Conservation (phyloP, 2,797 vertebrate genomes). For the Rhabdophis nuchalis region DNA sequence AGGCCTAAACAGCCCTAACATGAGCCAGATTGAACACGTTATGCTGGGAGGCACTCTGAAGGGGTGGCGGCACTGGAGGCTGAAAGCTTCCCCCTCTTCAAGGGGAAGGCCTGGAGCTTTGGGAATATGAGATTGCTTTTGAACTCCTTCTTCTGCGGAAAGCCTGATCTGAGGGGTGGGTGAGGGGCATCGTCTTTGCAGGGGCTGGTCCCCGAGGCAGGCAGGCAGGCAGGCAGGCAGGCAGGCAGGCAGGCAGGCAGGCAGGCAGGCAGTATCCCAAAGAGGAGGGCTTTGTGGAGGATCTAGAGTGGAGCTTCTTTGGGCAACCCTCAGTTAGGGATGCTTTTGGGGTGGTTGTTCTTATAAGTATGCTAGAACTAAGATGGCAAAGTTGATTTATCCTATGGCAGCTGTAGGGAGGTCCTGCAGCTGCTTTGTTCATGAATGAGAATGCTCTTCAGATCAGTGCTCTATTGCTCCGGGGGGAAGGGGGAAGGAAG, state of each 20-base stretch:
- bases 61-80: neutral
- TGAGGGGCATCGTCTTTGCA: neutral
- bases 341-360: neutral
- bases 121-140: conserved; percentile 28
- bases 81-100: neutral
- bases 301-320: neutral
- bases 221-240: neutral
- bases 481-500: neutral
- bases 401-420: neutral
- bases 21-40: conserved; percentile 18
- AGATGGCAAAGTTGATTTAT: neutral
- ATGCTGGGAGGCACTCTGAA: neutral
- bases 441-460: neutral
- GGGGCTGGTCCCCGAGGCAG: neutral
- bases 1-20: conserved; percentile 31
- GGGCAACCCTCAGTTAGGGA: neutral
- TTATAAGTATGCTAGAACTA: neutral
- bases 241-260: neutral
- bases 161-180: neutral
- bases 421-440: neutral
- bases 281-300: neutral
- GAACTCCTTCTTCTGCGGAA: neutral
- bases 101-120: neutral
- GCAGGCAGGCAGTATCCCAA: neutral
- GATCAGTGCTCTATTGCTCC: conserved; percentile 2